Evolutionary conservation across 23 tunicate species (phyloP).

Genomic region (Halocynthia roretzi): DNA sequence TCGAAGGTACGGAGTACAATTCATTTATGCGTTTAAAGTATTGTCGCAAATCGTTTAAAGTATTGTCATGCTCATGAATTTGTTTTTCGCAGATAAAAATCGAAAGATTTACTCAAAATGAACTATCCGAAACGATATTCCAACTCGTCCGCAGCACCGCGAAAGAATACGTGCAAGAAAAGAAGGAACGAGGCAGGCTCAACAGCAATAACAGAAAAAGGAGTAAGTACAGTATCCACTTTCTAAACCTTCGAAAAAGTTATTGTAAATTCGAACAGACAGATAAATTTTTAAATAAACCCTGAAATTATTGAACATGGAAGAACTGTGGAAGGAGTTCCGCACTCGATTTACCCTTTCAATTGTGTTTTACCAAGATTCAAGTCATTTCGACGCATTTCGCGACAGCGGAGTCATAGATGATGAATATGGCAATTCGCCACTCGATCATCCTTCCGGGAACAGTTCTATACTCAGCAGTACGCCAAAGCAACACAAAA

Average conservation of each 20-base stretch:
- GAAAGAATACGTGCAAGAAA: conserved; percentile 22
- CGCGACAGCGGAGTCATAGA: conserved; percentile 58
- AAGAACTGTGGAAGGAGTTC: too few relatives aligned
- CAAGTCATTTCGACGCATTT: conserved; percentile 10
- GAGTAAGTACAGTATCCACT: neutral
- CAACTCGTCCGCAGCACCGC: conserved; percentile 22
- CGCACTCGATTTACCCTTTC: too few relatives aligned
- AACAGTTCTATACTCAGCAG: too few relatives aligned
- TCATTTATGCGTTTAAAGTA: neutral
- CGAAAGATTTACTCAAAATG: neutral
- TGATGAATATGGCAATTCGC: neutral
- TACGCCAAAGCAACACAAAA: neutral
- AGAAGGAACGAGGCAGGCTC: conserved; percentile 1
- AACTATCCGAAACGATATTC: conserved; percentile 5
- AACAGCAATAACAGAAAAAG: conserved; percentile 10
- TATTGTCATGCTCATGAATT: neutral
- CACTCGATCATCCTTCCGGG: too few relatives aligned
- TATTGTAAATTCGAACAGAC: too few relatives aligned
- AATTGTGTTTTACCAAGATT: neutral
- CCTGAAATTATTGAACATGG: too few relatives aligned
- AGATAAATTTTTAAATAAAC: too few relatives aligned
- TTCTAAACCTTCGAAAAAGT: too few relatives aligned
- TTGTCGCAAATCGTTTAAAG: neutral
- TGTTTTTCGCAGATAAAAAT: conserved; percentile 1
- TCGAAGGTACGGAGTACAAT: too few relatives aligned